These are phyloP conservation scores for Diploptera punctata DNA, from an alignment of 2,888 invertebrate species.

Conservation along the genomic window DNA sequence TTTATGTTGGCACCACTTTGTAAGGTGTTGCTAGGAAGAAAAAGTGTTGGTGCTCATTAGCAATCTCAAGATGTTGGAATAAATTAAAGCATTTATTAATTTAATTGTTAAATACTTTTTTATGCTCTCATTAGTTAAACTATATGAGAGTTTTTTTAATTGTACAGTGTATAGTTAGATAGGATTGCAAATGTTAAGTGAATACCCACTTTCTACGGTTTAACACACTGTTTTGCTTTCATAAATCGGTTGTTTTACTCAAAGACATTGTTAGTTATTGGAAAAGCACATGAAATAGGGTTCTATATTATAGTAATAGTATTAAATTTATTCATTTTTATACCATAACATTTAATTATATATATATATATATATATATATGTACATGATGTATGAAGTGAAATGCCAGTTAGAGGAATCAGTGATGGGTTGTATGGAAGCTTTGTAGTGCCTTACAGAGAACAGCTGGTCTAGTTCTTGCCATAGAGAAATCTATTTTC, in stretches of 20 bases:
- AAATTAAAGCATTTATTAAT: conserved; percentile 28
- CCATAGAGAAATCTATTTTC: background rate
- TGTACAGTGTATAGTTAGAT: conserved; percentile 13
- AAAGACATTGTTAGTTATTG: too few relatives aligned
- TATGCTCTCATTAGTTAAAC: background rate
- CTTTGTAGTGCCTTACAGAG: conserved; percentile 16
- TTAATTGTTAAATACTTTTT: conserved; percentile 27
- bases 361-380: conserved; percentile 11
- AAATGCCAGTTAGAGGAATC: background rate
- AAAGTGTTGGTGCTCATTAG: conserved; percentile 19
- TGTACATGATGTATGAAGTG: too few relatives aligned
- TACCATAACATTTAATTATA: conserved; percentile 15
- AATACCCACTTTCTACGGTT: background rate
- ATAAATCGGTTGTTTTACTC: too few relatives aligned
- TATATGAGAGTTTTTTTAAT: conserved; percentile 11
- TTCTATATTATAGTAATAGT: background rate
- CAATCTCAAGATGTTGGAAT: background rate
- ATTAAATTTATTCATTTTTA: conserved; percentile 24
- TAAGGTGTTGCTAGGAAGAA: background rate
- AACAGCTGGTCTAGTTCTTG: background rate
- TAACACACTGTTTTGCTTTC: too few relatives aligned
- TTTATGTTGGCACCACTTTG: conserved; percentile 14
- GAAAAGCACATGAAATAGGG: too few relatives aligned
- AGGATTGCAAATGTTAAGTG: background rate
- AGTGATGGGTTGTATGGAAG: background rate